These are phyloP conservation scores for Diadophis punctatus DNA, from an alignment of 2,113 vertebrate species.

Conservation along the genomic window DNA sequence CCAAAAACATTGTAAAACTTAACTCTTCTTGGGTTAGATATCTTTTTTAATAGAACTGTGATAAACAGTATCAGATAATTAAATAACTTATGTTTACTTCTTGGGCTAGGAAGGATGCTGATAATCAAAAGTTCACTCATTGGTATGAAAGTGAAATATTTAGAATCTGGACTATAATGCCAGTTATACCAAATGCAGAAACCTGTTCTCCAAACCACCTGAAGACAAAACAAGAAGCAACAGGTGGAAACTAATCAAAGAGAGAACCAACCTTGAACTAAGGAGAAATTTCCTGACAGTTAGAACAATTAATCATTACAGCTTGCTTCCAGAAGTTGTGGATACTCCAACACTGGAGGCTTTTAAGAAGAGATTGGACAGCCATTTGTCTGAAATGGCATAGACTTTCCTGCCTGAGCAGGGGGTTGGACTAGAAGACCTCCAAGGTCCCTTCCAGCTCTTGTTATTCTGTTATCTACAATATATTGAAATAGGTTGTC, in stretches of 20 bases:
- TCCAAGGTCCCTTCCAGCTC: not conserved
- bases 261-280: not conserved
- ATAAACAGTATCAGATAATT: too few relatives aligned
- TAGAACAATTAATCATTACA: not conserved
- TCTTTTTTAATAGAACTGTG: too few relatives aligned
- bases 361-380: not conserved
- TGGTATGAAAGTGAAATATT: too few relatives aligned
- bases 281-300: not conserved
- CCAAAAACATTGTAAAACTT: too few relatives aligned
- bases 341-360: not conserved
- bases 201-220: too few relatives aligned
- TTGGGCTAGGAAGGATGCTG: too few relatives aligned
- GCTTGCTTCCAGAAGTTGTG: not conserved
- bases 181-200: not conserved
- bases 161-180: not conserved
- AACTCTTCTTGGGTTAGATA: too few relatives aligned
- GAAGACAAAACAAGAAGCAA: too few relatives aligned
- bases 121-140: too few relatives aligned
- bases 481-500: not conserved
- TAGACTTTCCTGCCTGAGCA: not conserved
- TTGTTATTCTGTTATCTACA: not conserved
- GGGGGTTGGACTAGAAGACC: not conserved
- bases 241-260: not conserved
- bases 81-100: too few relatives aligned
- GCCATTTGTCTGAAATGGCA: not conserved